Evolutionary conservation across 2,888 invertebrate genomes (phyloP).

Genomic region (Himalopsyche anomala): DNA sequence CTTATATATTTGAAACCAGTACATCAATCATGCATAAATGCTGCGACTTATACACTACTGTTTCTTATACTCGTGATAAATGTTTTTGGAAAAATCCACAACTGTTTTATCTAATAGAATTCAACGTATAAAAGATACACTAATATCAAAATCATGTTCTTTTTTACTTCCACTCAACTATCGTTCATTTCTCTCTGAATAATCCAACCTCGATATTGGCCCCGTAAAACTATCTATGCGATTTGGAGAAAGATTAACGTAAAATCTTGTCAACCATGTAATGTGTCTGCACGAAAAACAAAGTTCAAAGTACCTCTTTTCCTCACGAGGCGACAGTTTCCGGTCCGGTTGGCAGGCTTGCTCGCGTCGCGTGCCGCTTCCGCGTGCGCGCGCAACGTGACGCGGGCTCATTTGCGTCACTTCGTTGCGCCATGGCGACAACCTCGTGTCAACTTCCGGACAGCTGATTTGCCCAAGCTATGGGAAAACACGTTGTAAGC

Average conservation of each 20-base stretch:
- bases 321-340: slow-evolving; percentile 20
- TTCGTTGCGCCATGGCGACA: slow-evolving; percentile 4
- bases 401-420: slow-evolving; percentile 14
- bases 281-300: slow-evolving; percentile 2
- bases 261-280: neutral
- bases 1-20: no score
- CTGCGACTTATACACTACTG: no score
- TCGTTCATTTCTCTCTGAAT: no score
- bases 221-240: neutral
- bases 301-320: slow-evolving; percentile 17
- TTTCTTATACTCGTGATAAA: no score
- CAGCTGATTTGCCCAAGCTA: neutral
- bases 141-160: no score
- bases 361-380: slow-evolving; percentile 11
- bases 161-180: no score
- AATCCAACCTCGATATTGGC: neutral
- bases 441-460: slow-evolving; percentile 15
- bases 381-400: slow-evolving; percentile 37
- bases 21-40: no score
- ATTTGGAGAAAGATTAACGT: neutral
- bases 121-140: no score
- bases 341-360: slow-evolving; percentile 3
- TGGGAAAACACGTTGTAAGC: no score
- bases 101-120: no score
- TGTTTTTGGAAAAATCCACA: no score